Evolutionary conservation across 2,888 invertebrate genomes (phyloP).

Genomic region (Eupithecia vulgata): DNA sequence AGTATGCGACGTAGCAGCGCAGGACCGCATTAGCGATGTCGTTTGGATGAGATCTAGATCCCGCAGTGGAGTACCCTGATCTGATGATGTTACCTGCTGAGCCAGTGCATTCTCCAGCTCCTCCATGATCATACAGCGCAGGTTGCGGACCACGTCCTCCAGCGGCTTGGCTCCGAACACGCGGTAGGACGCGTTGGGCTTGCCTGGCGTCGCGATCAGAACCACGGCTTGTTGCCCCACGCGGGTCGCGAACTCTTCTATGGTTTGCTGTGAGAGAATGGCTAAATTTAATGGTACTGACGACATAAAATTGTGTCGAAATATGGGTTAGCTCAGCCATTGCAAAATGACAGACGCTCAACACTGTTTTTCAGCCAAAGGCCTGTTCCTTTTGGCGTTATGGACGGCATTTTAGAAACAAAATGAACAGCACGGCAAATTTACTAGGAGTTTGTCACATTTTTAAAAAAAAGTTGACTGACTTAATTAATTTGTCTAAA

Average conservation of each 20-base stretch:
- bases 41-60: background rate
- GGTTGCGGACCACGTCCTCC: constrained; percentile 96
- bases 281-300: background rate
- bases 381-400: too few relatives aligned
- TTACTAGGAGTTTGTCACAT: too few relatives aligned
- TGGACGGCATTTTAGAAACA: too few relatives aligned
- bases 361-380: too few relatives aligned
- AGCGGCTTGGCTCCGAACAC: constrained; percentile 98
- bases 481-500: too few relatives aligned
- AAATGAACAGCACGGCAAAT: too few relatives aligned
- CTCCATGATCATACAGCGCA: constrained; percentile 96
- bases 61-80: background rate
- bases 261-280: constrained; percentile 89
- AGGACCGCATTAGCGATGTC: background rate
- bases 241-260: constrained; percentile 98
- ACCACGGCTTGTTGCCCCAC: constrained; percentile 99
- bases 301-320: background rate
- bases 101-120: constrained; percentile 96
- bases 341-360: too few relatives aligned
- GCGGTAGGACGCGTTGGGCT: constrained; percentile 97
- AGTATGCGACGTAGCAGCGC: too few relatives aligned
- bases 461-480: too few relatives aligned
- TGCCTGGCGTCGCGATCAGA: constrained; percentile 97
- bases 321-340: too few relatives aligned
- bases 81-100: constrained; percentile 86